phyloP scores from a whole-genome alignment of 2,888 invertebrate genomes.

The Tryphoninae sp. region DNA sequence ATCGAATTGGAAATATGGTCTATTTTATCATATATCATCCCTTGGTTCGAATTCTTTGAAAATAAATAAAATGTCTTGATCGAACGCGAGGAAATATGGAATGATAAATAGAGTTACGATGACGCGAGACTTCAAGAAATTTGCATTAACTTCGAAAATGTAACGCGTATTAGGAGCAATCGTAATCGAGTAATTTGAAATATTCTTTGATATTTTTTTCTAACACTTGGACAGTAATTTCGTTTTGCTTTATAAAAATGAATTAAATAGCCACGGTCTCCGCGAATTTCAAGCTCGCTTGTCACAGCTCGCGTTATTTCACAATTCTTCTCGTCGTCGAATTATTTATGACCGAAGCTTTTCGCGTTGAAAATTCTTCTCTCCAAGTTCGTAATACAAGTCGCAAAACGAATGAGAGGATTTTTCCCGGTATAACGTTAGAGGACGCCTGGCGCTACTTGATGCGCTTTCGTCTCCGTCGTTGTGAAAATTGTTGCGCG shows the following conservation, averaged over 20 bases:
- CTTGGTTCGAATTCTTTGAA: not conserved
- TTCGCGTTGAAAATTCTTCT: constrained; percentile 29
- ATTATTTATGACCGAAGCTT: constrained; percentile 60
- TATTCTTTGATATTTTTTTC: too few relatives aligned
- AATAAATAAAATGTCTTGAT: not conserved
- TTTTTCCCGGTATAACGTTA: constrained; percentile 44
- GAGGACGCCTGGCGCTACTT: not conserved
- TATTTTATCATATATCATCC: constrained; percentile 13
- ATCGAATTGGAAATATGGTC: constrained; percentile 12
- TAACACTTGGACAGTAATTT: too few relatives aligned
- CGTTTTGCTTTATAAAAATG: too few relatives aligned
- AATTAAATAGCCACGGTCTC: not conserved
- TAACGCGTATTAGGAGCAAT: too few relatives aligned
- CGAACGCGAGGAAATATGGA: not conserved
- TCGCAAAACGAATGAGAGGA: constrained; percentile 50
- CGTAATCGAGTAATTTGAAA: too few relatives aligned
- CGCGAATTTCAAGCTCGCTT: not conserved
- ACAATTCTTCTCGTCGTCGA: constrained; percentile 12
- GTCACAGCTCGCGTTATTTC: constrained; percentile 31
- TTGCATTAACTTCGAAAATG: not conserved
- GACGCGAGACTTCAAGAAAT: not conserved
- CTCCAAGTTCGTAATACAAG: constrained; percentile 42
- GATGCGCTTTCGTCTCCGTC: constrained; percentile 36
- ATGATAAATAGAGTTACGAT: not conserved
- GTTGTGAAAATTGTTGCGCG: constrained; percentile 35